A percentile compares a stretch with the other conserved stretches of the same genome.
Evolutionary conservation across 2,113 vertebrate species (phyloP).

Genomic region (Tachycineta bicolor): DNA sequence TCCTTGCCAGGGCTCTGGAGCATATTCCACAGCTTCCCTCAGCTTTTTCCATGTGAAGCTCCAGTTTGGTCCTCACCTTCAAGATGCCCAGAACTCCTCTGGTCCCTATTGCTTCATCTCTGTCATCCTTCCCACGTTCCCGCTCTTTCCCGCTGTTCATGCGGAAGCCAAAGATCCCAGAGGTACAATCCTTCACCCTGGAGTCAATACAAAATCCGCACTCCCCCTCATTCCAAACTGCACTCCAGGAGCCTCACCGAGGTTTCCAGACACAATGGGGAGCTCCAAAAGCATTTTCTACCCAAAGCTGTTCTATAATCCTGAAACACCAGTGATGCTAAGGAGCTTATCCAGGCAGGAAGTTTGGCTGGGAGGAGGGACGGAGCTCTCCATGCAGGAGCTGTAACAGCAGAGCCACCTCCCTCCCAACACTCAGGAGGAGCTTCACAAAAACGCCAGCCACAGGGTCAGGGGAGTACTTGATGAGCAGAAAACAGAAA

Average conservation of each 20-base stretch:
- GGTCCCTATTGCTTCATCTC: neutral
- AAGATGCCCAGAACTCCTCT: neutral
- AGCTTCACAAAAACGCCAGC: neutral
- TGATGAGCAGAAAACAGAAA: neutral
- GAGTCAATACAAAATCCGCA: neutral
- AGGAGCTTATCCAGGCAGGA: neutral
- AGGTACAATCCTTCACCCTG: neutral
- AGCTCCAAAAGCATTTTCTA: neutral
- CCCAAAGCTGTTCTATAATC: neutral
- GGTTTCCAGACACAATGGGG: neutral
- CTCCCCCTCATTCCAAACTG: neutral
- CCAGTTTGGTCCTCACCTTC: neutral
- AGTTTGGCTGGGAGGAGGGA: neutral
- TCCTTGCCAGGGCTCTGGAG: neutral
- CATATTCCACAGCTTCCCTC: neutral
- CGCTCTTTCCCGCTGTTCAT: neutral
- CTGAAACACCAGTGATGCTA: fast-evolving
- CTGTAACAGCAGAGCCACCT: neutral
- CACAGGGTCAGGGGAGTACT: neutral
- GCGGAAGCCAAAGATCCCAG: neutral
- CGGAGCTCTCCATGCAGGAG: neutral
- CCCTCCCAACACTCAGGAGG: fast-evolving
- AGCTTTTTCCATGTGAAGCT: neutral
- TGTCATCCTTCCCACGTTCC: neutral
- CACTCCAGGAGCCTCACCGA: neutral